A percentile compares a stretch with the other conserved stretches of the same genome.
Conservation (phyloP, 2,888 invertebrate species). For the Desoria tigrina region DNA sequence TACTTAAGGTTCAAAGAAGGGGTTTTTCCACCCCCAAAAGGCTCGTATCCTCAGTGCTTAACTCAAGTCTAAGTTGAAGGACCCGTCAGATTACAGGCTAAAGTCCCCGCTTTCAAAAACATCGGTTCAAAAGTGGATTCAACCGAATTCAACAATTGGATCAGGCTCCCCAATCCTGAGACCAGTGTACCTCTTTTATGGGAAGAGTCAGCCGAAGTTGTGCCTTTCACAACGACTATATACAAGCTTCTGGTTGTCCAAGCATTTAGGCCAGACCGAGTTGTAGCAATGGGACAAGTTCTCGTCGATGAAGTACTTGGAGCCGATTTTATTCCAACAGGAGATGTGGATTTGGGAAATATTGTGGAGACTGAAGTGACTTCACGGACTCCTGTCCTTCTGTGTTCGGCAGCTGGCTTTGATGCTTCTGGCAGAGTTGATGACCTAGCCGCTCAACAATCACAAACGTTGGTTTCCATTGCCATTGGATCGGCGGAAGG, state of each 20-base stretch:
- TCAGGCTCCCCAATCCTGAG: conserved; percentile 87
- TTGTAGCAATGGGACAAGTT: conserved; percentile 85
- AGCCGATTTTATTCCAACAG: conserved; percentile 81
- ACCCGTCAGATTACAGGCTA: conserved; percentile 67
- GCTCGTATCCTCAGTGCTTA: conserved; percentile 61
- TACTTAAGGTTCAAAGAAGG: conserved; percentile 92
- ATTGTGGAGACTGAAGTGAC: conserved; percentile 90
- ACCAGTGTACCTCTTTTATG: conserved; percentile 87
- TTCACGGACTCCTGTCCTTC: conserved; percentile 84
- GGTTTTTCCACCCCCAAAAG: conserved; percentile 65
- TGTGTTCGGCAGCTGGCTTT: conserved; percentile 97
- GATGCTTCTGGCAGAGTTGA: conserved; percentile 97
- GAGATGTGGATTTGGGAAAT: conserved; percentile 82
- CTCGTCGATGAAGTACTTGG: conserved; percentile 83
- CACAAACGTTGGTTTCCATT: conserved; percentile 92
- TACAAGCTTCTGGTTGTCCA: conserved; percentile 48
- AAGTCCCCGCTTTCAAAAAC: conserved; percentile 78
- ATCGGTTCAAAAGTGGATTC: conserved; percentile 75
- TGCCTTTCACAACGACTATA: conserved; percentile 39
- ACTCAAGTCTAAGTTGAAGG: conserved; percentile 79
- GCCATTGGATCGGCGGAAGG: conserved; percentile 99
- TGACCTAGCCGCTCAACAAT: conserved; percentile 92
- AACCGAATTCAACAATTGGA: conserved; percentile 82
- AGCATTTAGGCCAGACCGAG: conserved; percentile 87
- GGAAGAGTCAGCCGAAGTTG: conserved; percentile 65